These are phyloP conservation scores for Macaria liturata DNA, from an alignment of 2,888 invertebrate genomes.

Conservation along the genomic window DNA sequence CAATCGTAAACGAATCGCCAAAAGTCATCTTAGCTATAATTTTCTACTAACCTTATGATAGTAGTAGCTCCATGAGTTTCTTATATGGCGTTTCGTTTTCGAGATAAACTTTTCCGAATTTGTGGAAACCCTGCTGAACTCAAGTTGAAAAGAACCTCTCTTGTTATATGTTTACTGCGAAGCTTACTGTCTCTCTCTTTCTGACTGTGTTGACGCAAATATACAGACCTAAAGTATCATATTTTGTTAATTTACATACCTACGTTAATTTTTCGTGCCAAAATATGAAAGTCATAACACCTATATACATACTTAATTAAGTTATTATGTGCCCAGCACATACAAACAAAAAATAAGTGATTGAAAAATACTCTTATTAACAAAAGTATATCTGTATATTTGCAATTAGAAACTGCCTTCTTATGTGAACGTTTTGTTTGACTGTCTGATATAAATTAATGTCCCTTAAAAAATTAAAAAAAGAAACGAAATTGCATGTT, in stretches of 20 bases:
- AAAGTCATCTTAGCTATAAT: too few relatives aligned
- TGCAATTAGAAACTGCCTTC: conserved; percentile 24
- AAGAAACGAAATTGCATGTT: conserved; percentile 9
- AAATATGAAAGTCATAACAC: background rate
- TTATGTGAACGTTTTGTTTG: conserved; percentile 28
- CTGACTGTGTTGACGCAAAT: conserved; percentile 31
- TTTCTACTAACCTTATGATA: too few relatives aligned
- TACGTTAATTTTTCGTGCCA: background rate
- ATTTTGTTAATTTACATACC: too few relatives aligned
- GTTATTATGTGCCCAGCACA: too few relatives aligned
- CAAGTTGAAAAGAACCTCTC: conserved; percentile 67
- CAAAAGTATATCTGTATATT: conserved; percentile 24
- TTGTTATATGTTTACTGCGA: conserved; percentile 44
- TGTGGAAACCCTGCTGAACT: conserved; percentile 30
- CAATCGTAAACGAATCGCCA: too few relatives aligned
- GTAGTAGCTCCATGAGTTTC: too few relatives aligned
- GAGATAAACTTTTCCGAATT: too few relatives aligned
- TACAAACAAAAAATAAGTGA: too few relatives aligned
- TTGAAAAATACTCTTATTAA: too few relatives aligned
- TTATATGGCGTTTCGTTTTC: too few relatives aligned
- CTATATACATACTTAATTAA: too few relatives aligned
- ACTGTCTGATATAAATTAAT: conserved; percentile 3
- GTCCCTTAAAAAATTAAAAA: background rate
- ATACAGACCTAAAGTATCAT: conserved; percentile 20
- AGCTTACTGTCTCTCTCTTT: conserved; percentile 39